These are phyloP conservation scores for Torymus texanus DNA, from an alignment of 2,888 invertebrate species.

Conservation along the genomic window DNA sequence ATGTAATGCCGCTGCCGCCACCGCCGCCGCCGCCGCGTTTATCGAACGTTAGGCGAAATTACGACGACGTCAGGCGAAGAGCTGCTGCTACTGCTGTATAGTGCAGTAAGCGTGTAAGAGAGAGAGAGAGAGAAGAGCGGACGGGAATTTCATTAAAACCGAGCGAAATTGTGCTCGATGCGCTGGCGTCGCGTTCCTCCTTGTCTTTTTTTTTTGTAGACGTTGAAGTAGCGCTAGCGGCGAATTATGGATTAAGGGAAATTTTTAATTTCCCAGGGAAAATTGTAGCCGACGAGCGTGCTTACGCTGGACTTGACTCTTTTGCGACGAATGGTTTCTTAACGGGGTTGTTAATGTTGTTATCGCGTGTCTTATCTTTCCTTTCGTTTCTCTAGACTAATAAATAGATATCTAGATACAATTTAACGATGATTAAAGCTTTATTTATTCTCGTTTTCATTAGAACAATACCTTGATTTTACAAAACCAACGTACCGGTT, in stretches of 20 bases:
- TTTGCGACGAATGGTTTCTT: too few relatives aligned
- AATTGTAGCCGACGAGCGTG: background rate
- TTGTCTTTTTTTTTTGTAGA: background rate
- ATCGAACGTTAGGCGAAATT: constrained; percentile 39
- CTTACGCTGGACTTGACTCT: too few relatives aligned
- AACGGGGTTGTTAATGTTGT: too few relatives aligned
- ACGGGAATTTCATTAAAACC: constrained; percentile 14
- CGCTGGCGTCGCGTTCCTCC: background rate
- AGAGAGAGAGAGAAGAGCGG: too few relatives aligned
- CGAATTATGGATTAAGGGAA: constrained; percentile 1
- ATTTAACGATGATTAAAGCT: too few relatives aligned
- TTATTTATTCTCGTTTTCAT: too few relatives aligned
- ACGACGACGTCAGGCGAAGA: constrained; percentile 20
- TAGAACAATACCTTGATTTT: too few relatives aligned
- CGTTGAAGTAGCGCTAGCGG: constrained; percentile 8
- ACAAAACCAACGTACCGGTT: too few relatives aligned
- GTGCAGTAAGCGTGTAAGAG: background rate
- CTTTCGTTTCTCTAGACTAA: too few relatives aligned
- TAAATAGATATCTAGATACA: too few relatives aligned
- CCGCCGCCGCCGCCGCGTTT: background rate
- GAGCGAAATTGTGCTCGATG: background rate
- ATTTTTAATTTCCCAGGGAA: constrained; percentile 12
- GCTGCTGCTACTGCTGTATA: too few relatives aligned
- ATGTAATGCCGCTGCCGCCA: background rate
- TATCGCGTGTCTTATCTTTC: too few relatives aligned